Evolutionary conservation across 2,113 vertebrate genomes (phyloP), one percentile per base, ranked within the genome.

Genomic region (Caranx ignobilis): DNA sequence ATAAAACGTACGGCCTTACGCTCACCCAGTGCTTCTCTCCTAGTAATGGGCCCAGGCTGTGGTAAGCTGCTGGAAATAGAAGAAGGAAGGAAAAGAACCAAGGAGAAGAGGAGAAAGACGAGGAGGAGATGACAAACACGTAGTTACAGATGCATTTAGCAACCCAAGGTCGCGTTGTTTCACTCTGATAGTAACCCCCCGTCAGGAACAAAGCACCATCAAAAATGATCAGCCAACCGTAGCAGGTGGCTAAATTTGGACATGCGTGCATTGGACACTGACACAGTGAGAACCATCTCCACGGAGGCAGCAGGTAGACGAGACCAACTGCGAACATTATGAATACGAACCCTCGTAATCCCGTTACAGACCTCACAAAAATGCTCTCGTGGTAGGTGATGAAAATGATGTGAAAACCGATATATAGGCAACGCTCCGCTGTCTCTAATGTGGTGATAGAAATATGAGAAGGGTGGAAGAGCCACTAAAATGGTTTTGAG

Each of bases 181-280:
- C 66, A 45, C 83, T 75, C 86, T 75, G 78, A 86, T 87, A 69
- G 81, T 79, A 79, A 70, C 81, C 63, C 63, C 60, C 81, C 85
- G 77, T 83, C 79, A 76, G 71, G 60, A 82, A 80, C 78, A 72
- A 85, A 89, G 78, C 60, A 26, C 86, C 90, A 90, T 93, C 89
- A 91, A 93, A 91, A 93, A 93, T 92, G 85, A 92, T 81, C 87
- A 94, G 57, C 79, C 86, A 91, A 92, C 90, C 91, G 90, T 93
- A 81, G 75, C 86, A 71, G 77, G 79, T 69, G 79, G 90, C 91
- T 94, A 93, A 89, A 92, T 93, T 71, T 90, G 91, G 89, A 89
- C 78, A 9, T 89, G 86, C 74, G 71, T 89, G 89, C 79, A 0
- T 68, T 54, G 75, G 76, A 88, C 84, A 86, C 77, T 70, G 81